Evolutionary conservation across 2,888 invertebrate species (phyloP), one percentile per base, ranked within the genome.

Genomic region (Bhutanitis thaidina): DNA sequence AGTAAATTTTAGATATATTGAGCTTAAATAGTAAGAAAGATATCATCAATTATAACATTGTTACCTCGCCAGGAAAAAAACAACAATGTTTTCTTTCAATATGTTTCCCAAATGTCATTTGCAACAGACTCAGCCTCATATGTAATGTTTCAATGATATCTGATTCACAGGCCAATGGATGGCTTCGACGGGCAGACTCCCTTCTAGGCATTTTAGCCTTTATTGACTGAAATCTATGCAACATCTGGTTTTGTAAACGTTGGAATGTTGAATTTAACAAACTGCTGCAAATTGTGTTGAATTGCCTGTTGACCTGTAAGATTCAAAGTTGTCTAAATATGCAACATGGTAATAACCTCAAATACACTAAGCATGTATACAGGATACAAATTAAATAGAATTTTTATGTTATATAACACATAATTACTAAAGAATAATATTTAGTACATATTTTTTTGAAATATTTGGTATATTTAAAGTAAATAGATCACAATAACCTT

Each of bases 21-120:
- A n/a, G n/a, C n/a, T n/a, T n/a, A n/a, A n/a, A n/a, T n/a, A n/a
- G n/a, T n/a, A n/a, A n/a, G n/a, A n/a, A 20, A 3, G n/a, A 20
- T 3, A 20, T 20, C 2, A 20, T 20, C 3, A 20, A 20, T 3
- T 20, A 20, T 20, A 53, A 35, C 47, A 48, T 49, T 41, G 35
- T 90, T 90, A 96, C 96, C 91, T 96, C 97, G 80, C 97, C 97
- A 40, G 97, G 96, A 74, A 98, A 97, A 82, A 98, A 98, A 84
- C 97, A 97, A 77, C 96, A 96, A 72, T 97, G 95, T 74, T 95
- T 96, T 65, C 96, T 92, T 77, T 97, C 97, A 74, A 98, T 97
- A 77, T 97, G 97, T 84, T 97, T 97, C 45, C 96, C 96, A 88
- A 97, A 97, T 14, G 97, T 95, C 97, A 97, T 97, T 83, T 97